Percentiles rank a stretch among this genome's conserved stretches.
These are phyloP conservation scores for Allochrocebus solatus DNA, from an alignment of 2,797 vertebrate species.

Conservation along the genomic window DNA sequence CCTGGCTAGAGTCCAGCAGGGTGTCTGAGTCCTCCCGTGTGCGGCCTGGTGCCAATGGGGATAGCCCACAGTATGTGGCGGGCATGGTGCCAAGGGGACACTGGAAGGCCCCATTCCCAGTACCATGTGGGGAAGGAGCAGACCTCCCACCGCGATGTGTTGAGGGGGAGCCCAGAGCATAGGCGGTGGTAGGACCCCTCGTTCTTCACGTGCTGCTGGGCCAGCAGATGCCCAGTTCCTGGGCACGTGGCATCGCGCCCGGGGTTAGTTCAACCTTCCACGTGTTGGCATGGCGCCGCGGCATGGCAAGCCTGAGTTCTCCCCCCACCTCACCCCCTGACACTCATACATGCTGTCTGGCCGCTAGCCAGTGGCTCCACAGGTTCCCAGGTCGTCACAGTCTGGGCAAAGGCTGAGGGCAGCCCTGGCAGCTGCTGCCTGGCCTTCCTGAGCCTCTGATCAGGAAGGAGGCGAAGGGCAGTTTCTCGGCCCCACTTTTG, in stretches of 20 bases:
- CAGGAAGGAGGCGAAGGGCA: background rate
- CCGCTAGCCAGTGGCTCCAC: slow-evolving; percentile 67
- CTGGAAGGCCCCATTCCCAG: slow-evolving; percentile 49
- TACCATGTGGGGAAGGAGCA: background rate
- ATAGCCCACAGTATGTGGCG: slow-evolving; percentile 53
- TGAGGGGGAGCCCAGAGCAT: background rate
- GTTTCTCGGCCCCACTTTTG: background rate
- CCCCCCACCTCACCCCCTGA: slow-evolving; percentile 51
- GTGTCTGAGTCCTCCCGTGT: slow-evolving; percentile 44
- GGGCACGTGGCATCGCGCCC: slow-evolving; percentile 76
- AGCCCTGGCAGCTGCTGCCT: slow-evolving; percentile 65
- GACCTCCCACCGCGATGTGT: slow-evolving; percentile 29
- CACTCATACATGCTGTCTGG: slow-evolving; percentile 66
- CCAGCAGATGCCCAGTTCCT: slow-evolving; percentile 67
- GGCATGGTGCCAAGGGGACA: slow-evolving; percentile 72
- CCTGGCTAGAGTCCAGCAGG: slow-evolving; percentile 65
- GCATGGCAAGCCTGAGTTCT: slow-evolving; percentile 47
- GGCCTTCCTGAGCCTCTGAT: background rate
- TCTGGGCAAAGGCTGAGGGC: slow-evolving; percentile 63
- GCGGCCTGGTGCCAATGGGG: slow-evolving; percentile 61
- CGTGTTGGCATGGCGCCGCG: slow-evolving; percentile 66
- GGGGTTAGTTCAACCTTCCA: slow-evolving; percentile 71
- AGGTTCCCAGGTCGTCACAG: slow-evolving; percentile 64
- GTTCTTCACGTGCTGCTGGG: background rate
- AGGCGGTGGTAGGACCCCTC: background rate